Evolutionary conservation across 2,113 vertebrate species (phyloP).

Genomic region (Corydoras maculifer): DNA sequence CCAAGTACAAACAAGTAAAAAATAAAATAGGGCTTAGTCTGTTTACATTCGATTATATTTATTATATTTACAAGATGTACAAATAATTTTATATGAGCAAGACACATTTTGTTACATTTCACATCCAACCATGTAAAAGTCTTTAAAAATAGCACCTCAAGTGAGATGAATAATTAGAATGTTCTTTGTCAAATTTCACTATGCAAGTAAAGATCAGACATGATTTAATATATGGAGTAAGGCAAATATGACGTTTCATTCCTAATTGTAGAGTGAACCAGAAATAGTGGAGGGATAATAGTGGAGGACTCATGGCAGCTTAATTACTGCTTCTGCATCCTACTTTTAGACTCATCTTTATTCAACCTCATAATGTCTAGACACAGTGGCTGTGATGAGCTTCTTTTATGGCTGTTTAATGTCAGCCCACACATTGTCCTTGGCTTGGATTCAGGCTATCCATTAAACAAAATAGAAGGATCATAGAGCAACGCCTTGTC

Average conservation of each 20-base stretch:
- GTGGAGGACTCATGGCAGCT: conserved; percentile 17
- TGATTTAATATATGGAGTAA: conserved; percentile 4
- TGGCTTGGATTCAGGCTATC: conserved; percentile 20
- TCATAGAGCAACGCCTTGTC: conserved; percentile 19
- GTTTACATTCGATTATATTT: too few relatives aligned
- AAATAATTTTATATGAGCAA: too few relatives aligned
- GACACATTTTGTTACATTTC: too few relatives aligned
- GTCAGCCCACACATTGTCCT: conserved; percentile 30
- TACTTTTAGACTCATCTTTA: conserved; percentile 31
- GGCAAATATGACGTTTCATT: conserved; percentile 1
- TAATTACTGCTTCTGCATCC: conserved; percentile 30
- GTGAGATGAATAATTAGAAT: neutral
- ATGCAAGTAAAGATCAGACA: neutral
- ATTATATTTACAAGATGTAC: too few relatives aligned
- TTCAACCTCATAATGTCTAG: conserved; percentile 33
- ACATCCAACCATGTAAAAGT: neutral
- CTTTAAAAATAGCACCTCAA: neutral
- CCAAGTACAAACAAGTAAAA: too few relatives aligned
- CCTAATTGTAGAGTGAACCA: conserved; percentile 13
- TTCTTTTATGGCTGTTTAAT: conserved; percentile 33
- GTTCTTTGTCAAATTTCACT: neutral
- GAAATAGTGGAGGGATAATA: neutral
- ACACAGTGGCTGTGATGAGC: conserved; percentile 18
- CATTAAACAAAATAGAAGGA: conserved; percentile 14
- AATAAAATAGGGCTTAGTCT: too few relatives aligned